Evolutionary conservation across 1,140 invertebrate genomes (phyloP).

Genomic region (Magallana ariakensis): DNA sequence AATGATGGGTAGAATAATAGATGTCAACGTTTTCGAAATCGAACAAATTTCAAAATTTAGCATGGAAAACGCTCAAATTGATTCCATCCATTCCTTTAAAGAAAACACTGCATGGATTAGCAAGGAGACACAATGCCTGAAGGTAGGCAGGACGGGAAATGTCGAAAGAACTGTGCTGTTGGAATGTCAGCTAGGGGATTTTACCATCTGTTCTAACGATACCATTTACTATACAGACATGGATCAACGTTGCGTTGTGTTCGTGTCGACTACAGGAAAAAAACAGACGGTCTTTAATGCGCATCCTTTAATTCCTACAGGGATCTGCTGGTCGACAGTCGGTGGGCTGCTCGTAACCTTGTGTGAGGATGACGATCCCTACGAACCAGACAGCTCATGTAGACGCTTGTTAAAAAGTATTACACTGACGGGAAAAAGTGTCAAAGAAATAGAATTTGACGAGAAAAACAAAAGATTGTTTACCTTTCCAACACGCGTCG

Average conservation of each 20-base stretch:
- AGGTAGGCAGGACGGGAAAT: not conserved
- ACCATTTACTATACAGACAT: not conserved
- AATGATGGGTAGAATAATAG: not conserved
- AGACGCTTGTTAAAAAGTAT: not conserved
- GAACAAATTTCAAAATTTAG: not conserved
- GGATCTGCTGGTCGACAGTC: not conserved
- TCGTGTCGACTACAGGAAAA: not conserved
- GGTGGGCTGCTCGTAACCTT: not conserved
- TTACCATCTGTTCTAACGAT: not conserved
- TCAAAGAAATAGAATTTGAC: slow-evolving; percentile 14
- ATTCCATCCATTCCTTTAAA: not conserved
- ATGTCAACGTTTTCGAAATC: not conserved
- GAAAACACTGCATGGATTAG: not conserved
- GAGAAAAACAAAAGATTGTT: not conserved
- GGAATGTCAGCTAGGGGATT: not conserved
- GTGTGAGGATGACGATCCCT: not conserved
- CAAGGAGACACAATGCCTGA: not conserved
- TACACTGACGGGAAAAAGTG: not conserved
- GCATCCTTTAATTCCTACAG: not conserved
- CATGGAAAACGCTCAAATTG: not conserved
- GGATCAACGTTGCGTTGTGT: not conserved
- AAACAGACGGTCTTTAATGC: not conserved
- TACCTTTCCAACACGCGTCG: not conserved
- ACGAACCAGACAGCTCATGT: not conserved
- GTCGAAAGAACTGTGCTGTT: not conserved